Evolutionary conservation across 2,888 invertebrate species (phyloP).

Genomic region (Drepanosiphum platanoidis): DNA sequence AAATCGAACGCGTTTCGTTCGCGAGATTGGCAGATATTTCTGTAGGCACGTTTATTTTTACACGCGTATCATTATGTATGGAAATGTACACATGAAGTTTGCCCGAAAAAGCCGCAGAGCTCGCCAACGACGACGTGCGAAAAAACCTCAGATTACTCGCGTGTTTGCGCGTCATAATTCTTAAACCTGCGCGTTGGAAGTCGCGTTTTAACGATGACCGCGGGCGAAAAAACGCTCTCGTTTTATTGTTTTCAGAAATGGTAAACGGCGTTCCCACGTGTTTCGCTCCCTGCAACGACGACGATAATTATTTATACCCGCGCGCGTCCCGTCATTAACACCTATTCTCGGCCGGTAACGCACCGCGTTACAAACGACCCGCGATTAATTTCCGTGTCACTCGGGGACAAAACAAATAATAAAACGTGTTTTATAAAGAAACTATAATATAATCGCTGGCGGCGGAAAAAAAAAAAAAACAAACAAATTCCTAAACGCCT

Average conservation of each 20-base stretch:
- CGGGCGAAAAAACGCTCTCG: constrained; percentile 2
- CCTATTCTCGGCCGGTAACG: constrained; percentile 22
- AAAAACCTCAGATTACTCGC: too few species aligned
- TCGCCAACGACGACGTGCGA: too few species aligned
- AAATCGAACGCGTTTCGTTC: too few species aligned
- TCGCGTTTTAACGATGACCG: constrained; percentile 8
- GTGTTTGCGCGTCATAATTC: background rate
- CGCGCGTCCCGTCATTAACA: background rate
- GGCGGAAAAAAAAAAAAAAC: background rate
- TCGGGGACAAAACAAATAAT: constrained; percentile 48
- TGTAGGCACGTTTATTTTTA: too few species aligned
- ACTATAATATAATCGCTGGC: constrained; percentile 11
- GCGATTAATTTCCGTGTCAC: constrained; percentile 51
- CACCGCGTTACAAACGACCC: constrained; percentile 38
- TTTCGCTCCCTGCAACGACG: background rate
- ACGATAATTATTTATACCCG: background rate
- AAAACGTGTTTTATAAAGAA: constrained; percentile 45
- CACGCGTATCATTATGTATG: too few species aligned
- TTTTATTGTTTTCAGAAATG: constrained; percentile 1
- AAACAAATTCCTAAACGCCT: constrained; percentile 4
- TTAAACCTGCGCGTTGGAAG: background rate
- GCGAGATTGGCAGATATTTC: too few species aligned
- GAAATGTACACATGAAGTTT: too few species aligned
- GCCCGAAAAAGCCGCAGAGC: too few species aligned
- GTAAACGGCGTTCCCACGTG: constrained; percentile 25